These are phyloP conservation scores for Cataglyphis albicans DNA, from an alignment of 2,888 invertebrate genomes.

Conservation along the genomic window DNA sequence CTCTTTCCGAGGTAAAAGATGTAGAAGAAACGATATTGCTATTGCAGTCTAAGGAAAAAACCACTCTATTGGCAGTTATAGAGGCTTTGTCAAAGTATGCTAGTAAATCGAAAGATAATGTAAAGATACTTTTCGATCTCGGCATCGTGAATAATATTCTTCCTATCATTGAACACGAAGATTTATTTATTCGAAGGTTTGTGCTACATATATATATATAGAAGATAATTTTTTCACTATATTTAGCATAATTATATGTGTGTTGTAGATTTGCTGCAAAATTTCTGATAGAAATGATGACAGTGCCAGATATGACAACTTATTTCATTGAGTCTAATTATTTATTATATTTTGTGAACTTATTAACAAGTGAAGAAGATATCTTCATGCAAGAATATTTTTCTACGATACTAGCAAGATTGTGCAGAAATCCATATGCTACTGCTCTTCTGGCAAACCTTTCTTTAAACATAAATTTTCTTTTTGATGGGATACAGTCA, in stretches of 20 bases:
- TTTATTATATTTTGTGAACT: conserved; percentile 86
- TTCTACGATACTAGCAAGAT: conserved; percentile 86
- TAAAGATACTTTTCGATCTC: conserved; percentile 78
- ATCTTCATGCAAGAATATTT: conserved; percentile 87
- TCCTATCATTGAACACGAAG: conserved; percentile 78
- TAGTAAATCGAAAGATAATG: conserved; percentile 83
- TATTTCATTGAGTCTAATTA: conserved; percentile 85
- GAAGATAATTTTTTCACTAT: neutral
- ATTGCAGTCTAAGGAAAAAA: conserved; percentile 79
- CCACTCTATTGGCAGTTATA: conserved; percentile 85
- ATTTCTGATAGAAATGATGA: conserved; percentile 87
- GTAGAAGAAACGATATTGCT: conserved; percentile 80
- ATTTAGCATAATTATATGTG: conserved; percentile 1
- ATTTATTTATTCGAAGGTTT: conserved; percentile 80
- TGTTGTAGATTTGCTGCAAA: conserved; percentile 86
- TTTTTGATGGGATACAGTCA: conserved; percentile 87
- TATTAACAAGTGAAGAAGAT: conserved; percentile 86
- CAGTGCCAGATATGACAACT: conserved; percentile 86
- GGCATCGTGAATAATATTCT: conserved; percentile 75
- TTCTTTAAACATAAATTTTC: conserved; percentile 86
- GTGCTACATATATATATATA: neutral
- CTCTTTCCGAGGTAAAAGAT: conserved; percentile 77
- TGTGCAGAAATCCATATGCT: conserved; percentile 87
- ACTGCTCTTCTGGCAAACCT: conserved; percentile 85
- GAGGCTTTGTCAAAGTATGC: conserved; percentile 86